Percentiles rank a stretch among this genome's conserved stretches.
phyloP scores from a whole-genome alignment of 2,797 vertebrate genomes.

The Tragelaphus oryx region DNA sequence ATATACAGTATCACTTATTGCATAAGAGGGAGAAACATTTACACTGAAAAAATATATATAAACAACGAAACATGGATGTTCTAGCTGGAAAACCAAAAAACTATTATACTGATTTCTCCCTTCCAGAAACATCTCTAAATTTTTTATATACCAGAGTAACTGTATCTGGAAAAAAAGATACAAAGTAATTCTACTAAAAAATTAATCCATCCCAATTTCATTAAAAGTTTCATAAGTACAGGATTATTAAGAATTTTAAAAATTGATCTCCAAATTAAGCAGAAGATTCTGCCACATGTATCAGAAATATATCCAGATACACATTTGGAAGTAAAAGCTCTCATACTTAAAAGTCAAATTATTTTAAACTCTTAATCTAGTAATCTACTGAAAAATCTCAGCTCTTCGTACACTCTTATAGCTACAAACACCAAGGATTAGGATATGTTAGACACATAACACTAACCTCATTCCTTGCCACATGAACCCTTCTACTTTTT shows the following conservation, averaged over 20 bases:
- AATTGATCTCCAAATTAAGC: conserved; percentile 30
- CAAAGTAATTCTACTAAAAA: conserved; percentile 18
- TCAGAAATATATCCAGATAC: not conserved
- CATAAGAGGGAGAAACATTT: not conserved
- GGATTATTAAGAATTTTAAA: conserved; percentile 33
- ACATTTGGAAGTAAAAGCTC: not conserved
- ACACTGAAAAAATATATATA: not conserved
- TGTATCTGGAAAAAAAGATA: conserved; percentile 8
- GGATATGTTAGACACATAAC: not conserved
- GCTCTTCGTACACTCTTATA: not conserved
- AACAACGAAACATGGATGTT: not conserved
- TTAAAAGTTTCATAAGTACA: conserved; percentile 22
- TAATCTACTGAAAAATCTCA: not conserved
- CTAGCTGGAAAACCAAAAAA: conserved; percentile 41
- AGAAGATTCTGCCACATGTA: conserved; percentile 31
- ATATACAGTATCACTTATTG: not conserved
- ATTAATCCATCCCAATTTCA: not conserved
- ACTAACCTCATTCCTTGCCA: conserved; percentile 19
- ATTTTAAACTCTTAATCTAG: not conserved
- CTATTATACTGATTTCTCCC: not conserved
- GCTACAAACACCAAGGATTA: not conserved
- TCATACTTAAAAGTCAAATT: not conserved
- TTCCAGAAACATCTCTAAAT: conserved; percentile 34
- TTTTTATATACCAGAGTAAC: not conserved
- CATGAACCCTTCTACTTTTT: conserved; percentile 45